Base-by-base conservation (phyloP, 2,113 vertebrate genomes). In the Pelecanus crispus region DNA sequence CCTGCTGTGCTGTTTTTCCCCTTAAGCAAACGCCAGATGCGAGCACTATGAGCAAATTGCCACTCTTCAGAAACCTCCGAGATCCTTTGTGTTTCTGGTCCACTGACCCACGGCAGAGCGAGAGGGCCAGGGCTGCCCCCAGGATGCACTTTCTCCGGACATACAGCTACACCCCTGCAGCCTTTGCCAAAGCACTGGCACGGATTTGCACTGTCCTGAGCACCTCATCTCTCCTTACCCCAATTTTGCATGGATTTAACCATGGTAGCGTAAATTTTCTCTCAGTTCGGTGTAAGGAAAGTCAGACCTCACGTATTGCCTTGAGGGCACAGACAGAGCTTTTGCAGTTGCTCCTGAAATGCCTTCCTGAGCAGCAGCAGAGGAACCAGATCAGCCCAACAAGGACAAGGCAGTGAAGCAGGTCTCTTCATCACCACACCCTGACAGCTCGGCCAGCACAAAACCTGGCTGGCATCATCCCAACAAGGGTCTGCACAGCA, bases 231-330 rank as follows among this genome's bases (percentile, higher is more conserved):
- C n/a, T 65, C 55, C 42, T 32, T 2, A 11, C 1, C n/a, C 25
- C 34, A 2, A 0, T 62, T 88, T 91, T 38, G 14, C 25, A 8
- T 9, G 47, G 45, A 26, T 88, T 72, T 61, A 14, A 52, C 55
- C 34, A 3, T 0, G 22, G 31, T 4, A 42, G 14, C 1, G 0
- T 3, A 71, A 36, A 49, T 47, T 58, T 78, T 32, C 47, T 22
- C 71, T 62, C 6, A 13, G 11, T 1, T n/a, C 6, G 1, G 2
- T 25, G 34, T 16, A 4, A 78, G 26, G 6, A 9, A 80, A 52
- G 61, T 7, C 49, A 70, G 53, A 71, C 14, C 26, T 68, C 29
- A 1, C 0, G 0, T 7, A 1, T 4, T 1, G 1, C 25, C 67
- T 34, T 1, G 3, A 59, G 44, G 61, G 34, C 34, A 16, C 44